Evolutionary conservation across 2,888 invertebrate species (phyloP).

Genomic region (Perithous albicinctus): DNA sequence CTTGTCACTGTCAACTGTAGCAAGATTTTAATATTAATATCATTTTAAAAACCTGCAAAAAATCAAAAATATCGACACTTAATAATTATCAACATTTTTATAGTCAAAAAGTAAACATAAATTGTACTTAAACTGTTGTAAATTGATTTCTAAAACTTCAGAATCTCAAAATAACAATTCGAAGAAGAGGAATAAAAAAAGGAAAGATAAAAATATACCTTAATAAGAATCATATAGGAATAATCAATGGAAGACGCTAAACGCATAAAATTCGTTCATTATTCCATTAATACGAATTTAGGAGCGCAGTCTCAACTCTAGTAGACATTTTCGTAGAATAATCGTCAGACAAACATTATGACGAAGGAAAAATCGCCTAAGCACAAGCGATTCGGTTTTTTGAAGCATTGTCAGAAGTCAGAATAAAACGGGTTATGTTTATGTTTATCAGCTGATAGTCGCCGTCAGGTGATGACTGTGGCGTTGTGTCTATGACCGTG

Average conservation of each 20-base stretch:
- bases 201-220: background rate
- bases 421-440: constrained; percentile 69
- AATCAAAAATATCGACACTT: background rate
- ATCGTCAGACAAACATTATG: background rate
- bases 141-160: background rate
- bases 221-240: constrained; percentile 7
- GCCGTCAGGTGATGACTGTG: constrained; percentile 8
- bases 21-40: background rate
- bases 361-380: background rate
- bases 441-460: constrained; percentile 65
- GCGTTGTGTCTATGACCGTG: constrained; percentile 11
- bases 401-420: constrained; percentile 27
- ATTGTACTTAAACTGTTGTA: background rate
- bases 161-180: background rate
- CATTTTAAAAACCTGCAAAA: background rate
- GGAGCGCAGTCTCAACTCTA: background rate
- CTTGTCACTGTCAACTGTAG: background rate
- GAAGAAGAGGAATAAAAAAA: background rate
- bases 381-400: background rate
- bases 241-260: background rate
- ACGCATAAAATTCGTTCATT: background rate
- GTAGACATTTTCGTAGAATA: background rate
- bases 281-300: constrained; percentile 8
- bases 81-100: background rate
- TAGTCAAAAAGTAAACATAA: background rate